phyloP scores from a whole-genome alignment of 2,797 vertebrate species.

The Austrolebias charrua region DNA sequence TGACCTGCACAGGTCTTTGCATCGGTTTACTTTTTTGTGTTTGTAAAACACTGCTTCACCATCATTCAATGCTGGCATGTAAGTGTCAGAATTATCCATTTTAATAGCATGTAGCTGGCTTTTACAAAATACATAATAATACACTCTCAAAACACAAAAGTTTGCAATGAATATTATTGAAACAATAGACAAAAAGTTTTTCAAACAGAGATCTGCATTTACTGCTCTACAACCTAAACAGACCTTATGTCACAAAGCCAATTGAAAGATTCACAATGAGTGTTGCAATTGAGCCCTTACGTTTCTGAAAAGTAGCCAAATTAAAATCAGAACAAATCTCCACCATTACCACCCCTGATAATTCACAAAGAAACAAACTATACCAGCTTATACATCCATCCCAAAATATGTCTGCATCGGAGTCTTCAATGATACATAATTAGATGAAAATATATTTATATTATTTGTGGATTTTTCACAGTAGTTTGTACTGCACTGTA shows the following conservation, averaged over 20 bases:
- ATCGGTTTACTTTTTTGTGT: conserved; percentile 59
- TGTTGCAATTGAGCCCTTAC: conserved; percentile 84
- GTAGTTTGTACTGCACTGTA: conserved; percentile 81
- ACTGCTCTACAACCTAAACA: conserved; percentile 76
- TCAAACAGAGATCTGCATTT: conserved; percentile 76
- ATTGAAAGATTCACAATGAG: conserved; percentile 81
- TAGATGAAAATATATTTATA: conserved; percentile 85
- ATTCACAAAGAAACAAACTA: conserved; percentile 80
- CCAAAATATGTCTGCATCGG: conserved; percentile 80
- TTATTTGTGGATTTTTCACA: conserved; percentile 83
- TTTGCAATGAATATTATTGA: conserved; percentile 75
- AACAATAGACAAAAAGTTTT: conserved; percentile 76
- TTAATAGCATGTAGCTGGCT: conserved; percentile 74
- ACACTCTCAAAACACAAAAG: conserved; percentile 79
- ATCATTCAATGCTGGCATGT: conserved; percentile 74
- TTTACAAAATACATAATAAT: conserved; percentile 80
- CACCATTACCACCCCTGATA: conserved; percentile 64
- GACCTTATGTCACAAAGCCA: conserved; percentile 78
- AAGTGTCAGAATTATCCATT: conserved; percentile 72
- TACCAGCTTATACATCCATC: conserved; percentile 75
- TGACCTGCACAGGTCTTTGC: conserved; percentile 68
- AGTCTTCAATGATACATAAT: conserved; percentile 82
- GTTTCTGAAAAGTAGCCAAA: conserved; percentile 81
- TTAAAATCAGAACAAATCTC: conserved; percentile 75
- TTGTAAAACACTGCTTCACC: conserved; percentile 66